A percentile compares a stretch with the other conserved stretches of the same genome.
Evolutionary conservation across 2,797 vertebrate genomes (phyloP).

Genomic region (Xenopus petersii): DNA sequence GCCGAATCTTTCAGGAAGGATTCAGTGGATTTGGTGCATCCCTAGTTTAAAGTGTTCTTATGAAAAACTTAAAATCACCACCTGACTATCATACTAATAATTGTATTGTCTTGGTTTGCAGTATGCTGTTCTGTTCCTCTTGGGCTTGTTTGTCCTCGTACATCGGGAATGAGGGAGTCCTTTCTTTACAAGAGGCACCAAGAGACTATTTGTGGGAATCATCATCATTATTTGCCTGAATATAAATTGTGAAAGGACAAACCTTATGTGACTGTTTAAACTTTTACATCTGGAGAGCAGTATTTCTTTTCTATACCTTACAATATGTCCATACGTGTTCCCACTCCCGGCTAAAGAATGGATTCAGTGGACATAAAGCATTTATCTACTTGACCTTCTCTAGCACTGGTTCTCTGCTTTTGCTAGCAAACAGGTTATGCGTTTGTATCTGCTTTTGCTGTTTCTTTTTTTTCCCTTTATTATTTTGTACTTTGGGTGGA

Average conservation of each 20-base stretch:
- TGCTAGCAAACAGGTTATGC: slow-evolving; percentile 50
- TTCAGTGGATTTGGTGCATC: too few species aligned
- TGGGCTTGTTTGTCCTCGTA: slow-evolving; percentile 75
- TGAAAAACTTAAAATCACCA: too few species aligned
- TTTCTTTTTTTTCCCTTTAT: slow-evolving; percentile 63
- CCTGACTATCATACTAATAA: too few species aligned
- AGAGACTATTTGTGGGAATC: slow-evolving; percentile 50
- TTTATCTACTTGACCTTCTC: slow-evolving; percentile 6
- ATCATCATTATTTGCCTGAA: slow-evolving; percentile 42
- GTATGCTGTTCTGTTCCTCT: slow-evolving; percentile 75
- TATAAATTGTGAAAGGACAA: slow-evolving; percentile 15
- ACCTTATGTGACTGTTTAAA: slow-evolving; percentile 19
- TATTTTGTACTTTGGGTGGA: slow-evolving; percentile 65
- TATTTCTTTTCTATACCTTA: slow-evolving; percentile 24
- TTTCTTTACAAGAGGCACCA: not conserved
- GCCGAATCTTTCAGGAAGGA: too few species aligned
- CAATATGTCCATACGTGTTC: not conserved
- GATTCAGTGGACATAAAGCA: not conserved
- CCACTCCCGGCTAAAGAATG: not conserved
- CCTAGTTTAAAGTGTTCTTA: too few species aligned
- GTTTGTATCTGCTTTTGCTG: slow-evolving; percentile 61
- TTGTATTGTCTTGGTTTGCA: slow-evolving; percentile 48
- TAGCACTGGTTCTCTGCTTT: not conserved
- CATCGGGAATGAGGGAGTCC: slow-evolving; percentile 69
- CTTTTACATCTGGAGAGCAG: slow-evolving; percentile 23